Conservation (phyloP, 2,888 invertebrate species). For the Drosophila demipolita region DNA sequence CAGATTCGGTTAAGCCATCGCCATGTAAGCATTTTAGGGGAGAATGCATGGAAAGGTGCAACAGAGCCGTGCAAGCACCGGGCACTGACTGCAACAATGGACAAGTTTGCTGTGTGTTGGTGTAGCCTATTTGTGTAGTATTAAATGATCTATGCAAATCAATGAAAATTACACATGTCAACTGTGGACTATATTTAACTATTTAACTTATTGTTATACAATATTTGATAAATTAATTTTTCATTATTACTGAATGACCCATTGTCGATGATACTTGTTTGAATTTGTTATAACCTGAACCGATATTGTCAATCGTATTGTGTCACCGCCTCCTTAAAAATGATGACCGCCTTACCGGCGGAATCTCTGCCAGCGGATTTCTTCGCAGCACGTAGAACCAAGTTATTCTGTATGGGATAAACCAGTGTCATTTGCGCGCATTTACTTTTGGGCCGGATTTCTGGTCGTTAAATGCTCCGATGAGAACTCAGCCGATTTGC, state of each 20-base stretch:
- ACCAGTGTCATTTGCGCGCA: background rate
- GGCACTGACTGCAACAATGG: conserved; percentile 82
- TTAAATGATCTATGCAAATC: conserved; percentile 8
- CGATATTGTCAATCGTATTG: no score
- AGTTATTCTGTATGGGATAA: background rate
- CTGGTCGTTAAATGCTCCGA: background rate
- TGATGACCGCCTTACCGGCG: no score
- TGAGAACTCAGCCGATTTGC: no score
- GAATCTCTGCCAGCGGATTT: no score
- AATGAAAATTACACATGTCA: conserved; percentile 29
- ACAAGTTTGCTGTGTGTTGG: conserved; percentile 82
- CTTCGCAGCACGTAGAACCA: no score
- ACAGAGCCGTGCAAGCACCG: conserved; percentile 71
- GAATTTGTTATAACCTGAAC: no score
- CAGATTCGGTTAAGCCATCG: conserved; percentile 83
- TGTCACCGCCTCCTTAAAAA: no score
- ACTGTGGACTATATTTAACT: conserved; percentile 66
- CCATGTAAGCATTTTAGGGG: conserved; percentile 82
- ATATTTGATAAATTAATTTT: background rate
- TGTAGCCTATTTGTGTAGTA: conserved; percentile 44
- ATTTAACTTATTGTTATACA: background rate
- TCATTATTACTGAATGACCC: background rate
- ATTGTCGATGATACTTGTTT: background rate
- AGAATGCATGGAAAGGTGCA: conserved; percentile 80
- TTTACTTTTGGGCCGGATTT: background rate